A percentile compares a stretch with the other conserved stretches of the same genome.
phyloP scores from a whole-genome alignment of 2,113 vertebrate species.

The Accipiter cooperii region DNA sequence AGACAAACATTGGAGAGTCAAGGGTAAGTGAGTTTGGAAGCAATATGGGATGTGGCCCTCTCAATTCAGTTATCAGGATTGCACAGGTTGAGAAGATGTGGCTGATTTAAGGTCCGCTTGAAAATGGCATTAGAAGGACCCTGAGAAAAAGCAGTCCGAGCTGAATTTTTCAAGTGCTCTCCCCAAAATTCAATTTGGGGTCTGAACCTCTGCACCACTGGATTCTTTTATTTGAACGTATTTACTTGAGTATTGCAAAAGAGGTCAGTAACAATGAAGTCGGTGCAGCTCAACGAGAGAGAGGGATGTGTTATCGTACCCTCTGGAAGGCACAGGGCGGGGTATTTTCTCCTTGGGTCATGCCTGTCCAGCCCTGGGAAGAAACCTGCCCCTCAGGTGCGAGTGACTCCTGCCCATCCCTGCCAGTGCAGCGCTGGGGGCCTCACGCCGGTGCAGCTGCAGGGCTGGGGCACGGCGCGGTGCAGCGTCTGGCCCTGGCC shows the following conservation, averaged over 20 bases:
- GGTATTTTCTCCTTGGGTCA: background rate
- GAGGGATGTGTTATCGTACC: background rate
- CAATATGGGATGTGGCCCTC: constrained; percentile 7
- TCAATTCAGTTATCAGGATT: background rate
- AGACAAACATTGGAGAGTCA: constrained; percentile 69
- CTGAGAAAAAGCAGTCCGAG: background rate
- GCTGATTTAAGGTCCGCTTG: background rate
- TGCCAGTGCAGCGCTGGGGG: background rate
- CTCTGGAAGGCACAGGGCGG: background rate
- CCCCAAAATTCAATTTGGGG: background rate
- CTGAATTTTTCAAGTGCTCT: background rate
- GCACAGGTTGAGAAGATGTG: background rate
- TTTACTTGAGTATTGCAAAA: background rate
- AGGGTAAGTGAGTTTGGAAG: constrained; percentile 56
- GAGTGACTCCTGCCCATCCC: background rate
- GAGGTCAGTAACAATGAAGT: background rate
- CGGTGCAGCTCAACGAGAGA: background rate
- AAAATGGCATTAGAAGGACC: background rate
- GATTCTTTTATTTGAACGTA: background rate
- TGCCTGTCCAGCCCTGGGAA: background rate
- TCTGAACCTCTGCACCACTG: background rate
- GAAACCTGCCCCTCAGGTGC: rapidly evolving
- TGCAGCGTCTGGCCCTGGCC: rapidly evolving
- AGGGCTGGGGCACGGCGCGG: rapidly evolving
- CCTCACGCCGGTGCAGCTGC: background rate